Base-by-base conservation (phyloP, 2,888 invertebrate genomes). In the Oxycera nigricornis region DNA sequence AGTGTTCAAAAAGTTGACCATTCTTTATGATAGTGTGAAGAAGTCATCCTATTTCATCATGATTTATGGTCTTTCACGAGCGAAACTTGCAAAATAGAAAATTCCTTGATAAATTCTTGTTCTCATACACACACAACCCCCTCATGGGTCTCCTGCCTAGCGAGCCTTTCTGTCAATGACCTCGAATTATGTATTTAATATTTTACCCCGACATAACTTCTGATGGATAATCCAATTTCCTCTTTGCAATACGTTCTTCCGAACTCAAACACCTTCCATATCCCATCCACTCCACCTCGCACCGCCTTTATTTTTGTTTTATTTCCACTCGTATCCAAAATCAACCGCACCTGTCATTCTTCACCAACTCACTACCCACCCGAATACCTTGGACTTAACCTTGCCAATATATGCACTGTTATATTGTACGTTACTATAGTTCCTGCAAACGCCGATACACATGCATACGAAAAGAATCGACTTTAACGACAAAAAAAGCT, bases 181-280 rank as follows among this genome's bases (percentile, higher is more conserved):
- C 52, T 55, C 46, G 46, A 46, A 7, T 46, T 46, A 46, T 46
- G 46, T 17, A 46, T 14, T 3, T 17, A 55, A n/a, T 7, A 55
- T 24, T 24, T 55, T 11, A n/a, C 22, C 52, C 17, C n/a, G n/a
- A n/a, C 17, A 50, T 14, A 59, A 59, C 6, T 30, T 17, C 22
- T 14, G 2, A 28, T 59, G 59, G 59, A 59, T 28, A 59, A 59
- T 59, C 59, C 59, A 28, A 59, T 59, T 59, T 59, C 22, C 59
- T 30, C 6, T 59, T 28, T 9, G 20, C 14, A 1, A 9, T 9
- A 14, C 55, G 20, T 24, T 14, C 30, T 59, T 28, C 14, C 28
- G n/a, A 24, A 24, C n/a, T 59, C 55, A 59, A 14, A 2, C 6
- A n/a, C 7, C n/a, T 59, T 59, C 28, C 59, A 22, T 22, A 14